phyloP scores from a whole-genome alignment of 2,888 invertebrate species.

The Sipha maydis region DNA sequence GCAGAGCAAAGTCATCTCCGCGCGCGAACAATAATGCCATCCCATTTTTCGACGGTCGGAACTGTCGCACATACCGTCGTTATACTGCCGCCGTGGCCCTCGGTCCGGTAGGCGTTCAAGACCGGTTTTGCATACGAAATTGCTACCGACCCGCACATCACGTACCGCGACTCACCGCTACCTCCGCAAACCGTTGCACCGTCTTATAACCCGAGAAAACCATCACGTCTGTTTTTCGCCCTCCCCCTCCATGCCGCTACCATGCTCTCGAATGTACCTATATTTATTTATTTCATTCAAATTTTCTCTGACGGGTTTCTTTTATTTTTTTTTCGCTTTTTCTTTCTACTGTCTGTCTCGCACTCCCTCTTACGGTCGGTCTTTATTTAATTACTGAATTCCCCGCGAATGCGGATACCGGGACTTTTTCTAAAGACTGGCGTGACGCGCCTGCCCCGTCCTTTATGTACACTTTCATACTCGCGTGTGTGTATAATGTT shows the following conservation, averaged over 20 bases:
- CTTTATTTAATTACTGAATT: slow-evolving; percentile 53
- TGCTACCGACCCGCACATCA: neutral
- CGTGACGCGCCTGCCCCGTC: neutral
- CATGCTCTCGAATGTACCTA: neutral
- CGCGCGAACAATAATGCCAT: neutral
- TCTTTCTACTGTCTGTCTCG: neutral
- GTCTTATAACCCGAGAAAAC: slow-evolving; percentile 31
- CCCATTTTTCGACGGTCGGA: neutral
- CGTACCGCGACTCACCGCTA: neutral
- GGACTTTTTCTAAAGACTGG: neutral
- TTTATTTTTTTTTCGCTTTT: neutral
- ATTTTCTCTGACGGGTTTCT: slow-evolving; percentile 16
- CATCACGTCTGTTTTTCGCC: slow-evolving; percentile 46
- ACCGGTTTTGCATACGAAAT: slow-evolving; percentile 61
- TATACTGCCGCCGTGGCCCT: neutral
- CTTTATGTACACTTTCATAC: neutral
- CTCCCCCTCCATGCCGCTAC: neutral
- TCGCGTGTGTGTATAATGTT: neutral
- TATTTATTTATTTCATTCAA: slow-evolving; percentile 33
- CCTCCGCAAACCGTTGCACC: neutral
- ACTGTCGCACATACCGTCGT: neutral
- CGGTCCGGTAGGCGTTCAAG: slow-evolving; percentile 11
- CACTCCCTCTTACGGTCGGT: neutral
- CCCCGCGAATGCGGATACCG: neutral
- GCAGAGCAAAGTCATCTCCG: no score